phyloP scores from a whole-genome alignment of 1,140 invertebrate genomes.

The Pseudomyrmex cubaensis region DNA sequence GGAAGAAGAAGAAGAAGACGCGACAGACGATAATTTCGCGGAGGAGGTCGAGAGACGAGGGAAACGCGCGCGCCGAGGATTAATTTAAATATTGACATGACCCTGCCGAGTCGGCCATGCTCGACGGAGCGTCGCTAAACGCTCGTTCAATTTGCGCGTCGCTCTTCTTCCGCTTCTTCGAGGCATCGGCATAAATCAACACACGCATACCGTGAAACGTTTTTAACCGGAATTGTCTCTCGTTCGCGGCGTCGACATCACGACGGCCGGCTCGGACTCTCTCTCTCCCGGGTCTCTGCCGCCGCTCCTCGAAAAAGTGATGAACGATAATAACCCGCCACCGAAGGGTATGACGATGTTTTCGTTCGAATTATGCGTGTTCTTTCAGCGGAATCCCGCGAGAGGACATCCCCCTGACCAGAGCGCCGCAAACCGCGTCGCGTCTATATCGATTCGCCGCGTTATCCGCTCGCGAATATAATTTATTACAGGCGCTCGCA shows the following conservation, averaged over 20 bases:
- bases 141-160: constrained; percentile 72
- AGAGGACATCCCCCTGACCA: neutral
- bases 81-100: constrained; percentile 75
- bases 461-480: constrained; percentile 10
- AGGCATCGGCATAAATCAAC: constrained; percentile 69
- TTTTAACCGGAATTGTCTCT: constrained; percentile 45
- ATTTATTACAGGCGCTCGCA: constrained; percentile 30
- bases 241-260: neutral
- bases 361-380: constrained; percentile 12
- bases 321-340: too few species aligned
- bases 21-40: constrained; percentile 62
- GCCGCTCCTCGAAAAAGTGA: constrained; percentile 9
- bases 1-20: neutral
- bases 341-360: constrained; percentile 6
- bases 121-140: constrained; percentile 71
- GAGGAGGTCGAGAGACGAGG: neutral
- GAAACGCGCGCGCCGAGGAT: constrained; percentile 57
- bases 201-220: constrained; percentile 59
- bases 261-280: neutral
- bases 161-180: constrained; percentile 61
- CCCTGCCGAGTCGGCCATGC: constrained; percentile 69
- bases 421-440: neutral
- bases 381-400: neutral
- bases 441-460: constrained; percentile 26
- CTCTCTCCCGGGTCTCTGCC: neutral